Evolutionary conservation across 2,888 invertebrate species (phyloP), one percentile per base, ranked within the genome.

Genomic region (Macrophya annulata): DNA sequence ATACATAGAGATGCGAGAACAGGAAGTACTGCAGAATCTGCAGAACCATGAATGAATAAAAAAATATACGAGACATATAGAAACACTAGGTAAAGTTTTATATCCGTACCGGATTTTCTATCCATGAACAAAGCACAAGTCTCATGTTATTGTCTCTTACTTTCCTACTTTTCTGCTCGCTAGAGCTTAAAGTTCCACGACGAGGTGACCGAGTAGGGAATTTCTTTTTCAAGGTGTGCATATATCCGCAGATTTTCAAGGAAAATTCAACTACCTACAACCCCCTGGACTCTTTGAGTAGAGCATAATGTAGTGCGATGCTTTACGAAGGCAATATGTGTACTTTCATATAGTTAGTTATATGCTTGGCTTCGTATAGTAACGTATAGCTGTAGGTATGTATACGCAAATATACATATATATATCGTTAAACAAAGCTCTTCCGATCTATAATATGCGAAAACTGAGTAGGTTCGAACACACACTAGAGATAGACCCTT

Each of bases 381-480:
- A 68, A 68, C 31, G 48, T 48, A 48, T 15, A 15, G 4, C 48
- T n/a, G n/a, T n/a, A n/a, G n/a, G n/a, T n/a, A n/a, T n/a, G 37
- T 37, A 37, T 0, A 12, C 37, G 68, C 25, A 68, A 37, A 17
- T 68, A 68, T 37, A 68, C 37, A 37, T 68, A 68, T 55, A 68
- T 55, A n/a, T 68, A 68, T 68, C 68, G 68, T 37, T 68, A 37
- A 68, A 37, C 68, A 68, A 37, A 68, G 37, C 37, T 68, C 68
- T 25, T 68, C 31, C 37, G 68, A 37, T 68, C 17, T 25, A 68
- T 68, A 68, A 68, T 37, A 37, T 12, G 31, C 31, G 68, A 68
- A 17, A 8, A 15, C 37, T 1, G 17, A 68, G 17, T 4, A 68
- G 17, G 1, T 6, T 68, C 68, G 10, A 6, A 68, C 68, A 37